Conservation (phyloP, 2,797 vertebrate genomes). For the Podarcis siculus region DNA sequence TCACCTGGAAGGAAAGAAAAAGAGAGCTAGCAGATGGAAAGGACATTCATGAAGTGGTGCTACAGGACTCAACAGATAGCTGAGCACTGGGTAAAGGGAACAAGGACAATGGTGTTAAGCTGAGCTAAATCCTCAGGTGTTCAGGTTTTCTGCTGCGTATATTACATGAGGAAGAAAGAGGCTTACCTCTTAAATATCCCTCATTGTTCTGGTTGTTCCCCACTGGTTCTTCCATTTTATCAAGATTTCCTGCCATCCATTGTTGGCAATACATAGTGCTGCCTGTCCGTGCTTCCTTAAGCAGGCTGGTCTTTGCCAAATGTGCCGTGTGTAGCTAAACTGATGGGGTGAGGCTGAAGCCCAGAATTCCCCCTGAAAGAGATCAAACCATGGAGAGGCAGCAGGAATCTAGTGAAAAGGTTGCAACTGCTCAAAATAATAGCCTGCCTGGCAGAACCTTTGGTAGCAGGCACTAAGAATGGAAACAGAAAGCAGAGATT, state of each 20-base stretch:
- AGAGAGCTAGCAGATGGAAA: not conserved
- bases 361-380: not conserved
- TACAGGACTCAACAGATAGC: not conserved
- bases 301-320: not conserved
- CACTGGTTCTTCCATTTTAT: not conserved
- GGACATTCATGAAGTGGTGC: not conserved
- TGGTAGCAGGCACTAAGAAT: not conserved
- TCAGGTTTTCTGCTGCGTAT: not conserved
- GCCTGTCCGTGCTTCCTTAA: not conserved
- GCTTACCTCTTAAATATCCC: not conserved
- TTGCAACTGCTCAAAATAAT: not conserved
- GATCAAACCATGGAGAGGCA: not conserved
- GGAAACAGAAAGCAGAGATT: not conserved
- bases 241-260: not conserved
- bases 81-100: not conserved
- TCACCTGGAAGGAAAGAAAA: not conserved
- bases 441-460: not conserved
- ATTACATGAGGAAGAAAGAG: not conserved
- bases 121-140: not conserved
- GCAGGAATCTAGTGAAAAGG: not conserved
- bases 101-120: not conserved
- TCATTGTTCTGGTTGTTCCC: not conserved
- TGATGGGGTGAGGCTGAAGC: not conserved
- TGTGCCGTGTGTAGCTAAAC: not conserved
- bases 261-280: not conserved